These are phyloP conservation scores for Papilio gigon DNA, from an alignment of 2,888 invertebrate species.

Conservation along the genomic window DNA sequence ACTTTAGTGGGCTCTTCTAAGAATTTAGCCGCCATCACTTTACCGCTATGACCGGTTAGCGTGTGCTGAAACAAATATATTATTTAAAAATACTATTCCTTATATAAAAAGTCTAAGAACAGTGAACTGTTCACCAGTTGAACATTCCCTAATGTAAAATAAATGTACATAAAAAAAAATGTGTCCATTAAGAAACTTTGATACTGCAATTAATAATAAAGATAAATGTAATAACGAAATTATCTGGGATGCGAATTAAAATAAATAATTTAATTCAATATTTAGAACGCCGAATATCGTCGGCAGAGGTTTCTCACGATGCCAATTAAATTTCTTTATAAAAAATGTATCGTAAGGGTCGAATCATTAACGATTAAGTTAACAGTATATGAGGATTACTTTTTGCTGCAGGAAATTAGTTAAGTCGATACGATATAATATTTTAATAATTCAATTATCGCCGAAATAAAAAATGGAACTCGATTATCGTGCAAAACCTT, in stretches of 20 bases:
- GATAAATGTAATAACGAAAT: background rate
- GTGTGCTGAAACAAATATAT: conserved; percentile 87
- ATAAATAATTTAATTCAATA: background rate
- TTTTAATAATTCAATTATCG: conserved; percentile 14
- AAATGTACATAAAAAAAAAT: too few species aligned
- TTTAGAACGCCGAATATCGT: conserved; percentile 9
- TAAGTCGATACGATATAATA: conserved; percentile 1
- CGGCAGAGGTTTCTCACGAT: conserved; percentile 4
- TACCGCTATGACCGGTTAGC: conserved; percentile 97
- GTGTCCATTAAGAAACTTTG: too few species aligned
- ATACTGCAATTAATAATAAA: background rate
- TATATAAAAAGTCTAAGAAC: background rate
- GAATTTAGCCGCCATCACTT: conserved; percentile 98
- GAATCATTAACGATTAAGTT: background rate
- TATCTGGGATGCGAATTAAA: background rate
- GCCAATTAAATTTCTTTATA: background rate
- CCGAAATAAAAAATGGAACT: background rate
- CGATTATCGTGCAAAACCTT: background rate
- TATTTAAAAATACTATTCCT: conserved; percentile 30
- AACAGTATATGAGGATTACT: background rate
- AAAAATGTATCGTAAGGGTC: background rate
- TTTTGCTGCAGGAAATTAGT: background rate
- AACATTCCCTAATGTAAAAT: too few species aligned
- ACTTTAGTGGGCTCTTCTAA: conserved; percentile 95
- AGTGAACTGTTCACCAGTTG: too few species aligned